Evolutionary conservation across 2,888 invertebrate species (phyloP), one percentile per base, ranked within the genome.

Genomic region (Oxyteleia sp.): DNA sequence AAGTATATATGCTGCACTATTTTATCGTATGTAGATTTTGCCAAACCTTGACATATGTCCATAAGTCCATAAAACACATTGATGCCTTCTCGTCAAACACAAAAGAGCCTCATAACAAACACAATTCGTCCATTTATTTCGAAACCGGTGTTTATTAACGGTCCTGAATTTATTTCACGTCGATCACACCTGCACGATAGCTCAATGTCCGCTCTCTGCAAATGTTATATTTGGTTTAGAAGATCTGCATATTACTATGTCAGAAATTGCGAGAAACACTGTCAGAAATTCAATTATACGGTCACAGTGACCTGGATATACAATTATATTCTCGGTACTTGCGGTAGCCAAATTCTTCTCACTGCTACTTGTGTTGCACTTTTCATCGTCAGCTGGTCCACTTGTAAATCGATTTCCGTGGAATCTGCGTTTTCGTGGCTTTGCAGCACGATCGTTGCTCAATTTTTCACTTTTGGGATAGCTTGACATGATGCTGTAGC

Each of bases 111-210:
- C 85, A 88, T 87, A n/a, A 87, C 87, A 43, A 87, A 87, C 29
- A 88, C 85, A 61, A 88, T 87, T 83, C 86, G 69, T 20, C 87
- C 61, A 84, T 88, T 89, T 47, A 88, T 86, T 83, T 88, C 89
- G 68, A 51, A 89, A 41, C 87, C 88, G 55, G 76, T 86, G 55
- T 84, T 71, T 13, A 87, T 68, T 26, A 76, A 81, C 13, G 87
- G 85, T 38, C 81, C 71, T 41, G 41, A 41, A 41, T 32, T 32
- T 32, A 32, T 32, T 32, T 32, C 32, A 32, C 32, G 32, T 32
- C 32, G 32, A 32, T 10, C 32, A 10, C 32, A 32, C 32, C 10
- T 10, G 10, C 32, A 32, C 10, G 32, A 32, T 32, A 84, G 38
- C 83, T 66, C 84, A 68, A 61, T 78, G 49, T 10, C 72, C 84